These are phyloP conservation scores for Ophioninae sp. DNA, from an alignment of 2,888 invertebrate genomes.

Conservation along the genomic window DNA sequence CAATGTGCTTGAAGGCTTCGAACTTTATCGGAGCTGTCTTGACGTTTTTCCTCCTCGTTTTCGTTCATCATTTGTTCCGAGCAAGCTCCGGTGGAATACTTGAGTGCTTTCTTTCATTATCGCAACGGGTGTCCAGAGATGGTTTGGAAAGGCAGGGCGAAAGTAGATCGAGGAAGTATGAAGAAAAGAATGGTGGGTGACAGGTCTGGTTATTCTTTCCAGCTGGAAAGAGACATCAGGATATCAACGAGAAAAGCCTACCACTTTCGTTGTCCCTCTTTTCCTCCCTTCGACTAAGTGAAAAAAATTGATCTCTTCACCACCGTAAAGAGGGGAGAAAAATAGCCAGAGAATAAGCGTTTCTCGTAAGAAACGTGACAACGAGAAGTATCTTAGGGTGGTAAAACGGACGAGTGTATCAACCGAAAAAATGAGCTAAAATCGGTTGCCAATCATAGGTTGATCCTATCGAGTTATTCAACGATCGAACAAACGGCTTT, in stretches of 20 bases:
- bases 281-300: conserved; percentile 51
- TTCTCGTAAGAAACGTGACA: conserved; percentile 30
- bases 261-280: conserved; percentile 6
- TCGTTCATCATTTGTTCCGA: conserved; percentile 13
- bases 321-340: conserved; percentile 10
- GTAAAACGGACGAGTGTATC: conserved; percentile 9
- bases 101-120: conserved; percentile 56
- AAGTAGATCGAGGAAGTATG: conserved; percentile 26
- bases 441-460: too few relatives aligned
- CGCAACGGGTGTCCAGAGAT: conserved; percentile 2
- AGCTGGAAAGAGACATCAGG: conserved; percentile 11
- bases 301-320: conserved; percentile 59
- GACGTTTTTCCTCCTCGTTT: background rate
- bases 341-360: conserved; percentile 13
- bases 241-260: conserved; percentile 37
- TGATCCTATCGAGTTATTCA: too few relatives aligned
- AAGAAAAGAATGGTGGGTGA: conserved; percentile 33
- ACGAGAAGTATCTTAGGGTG: conserved; percentile 47
- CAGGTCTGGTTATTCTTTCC: conserved; percentile 35
- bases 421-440: background rate
- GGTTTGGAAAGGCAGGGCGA: background rate
- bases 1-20: background rate
- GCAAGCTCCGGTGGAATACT: background rate
- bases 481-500: too few relatives aligned
- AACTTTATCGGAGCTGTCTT: background rate